Evolutionary conservation across 2,113 vertebrate species (phyloP), one percentile per base, ranked within the genome.

Genomic region (Colistium nudipinnis): DNA sequence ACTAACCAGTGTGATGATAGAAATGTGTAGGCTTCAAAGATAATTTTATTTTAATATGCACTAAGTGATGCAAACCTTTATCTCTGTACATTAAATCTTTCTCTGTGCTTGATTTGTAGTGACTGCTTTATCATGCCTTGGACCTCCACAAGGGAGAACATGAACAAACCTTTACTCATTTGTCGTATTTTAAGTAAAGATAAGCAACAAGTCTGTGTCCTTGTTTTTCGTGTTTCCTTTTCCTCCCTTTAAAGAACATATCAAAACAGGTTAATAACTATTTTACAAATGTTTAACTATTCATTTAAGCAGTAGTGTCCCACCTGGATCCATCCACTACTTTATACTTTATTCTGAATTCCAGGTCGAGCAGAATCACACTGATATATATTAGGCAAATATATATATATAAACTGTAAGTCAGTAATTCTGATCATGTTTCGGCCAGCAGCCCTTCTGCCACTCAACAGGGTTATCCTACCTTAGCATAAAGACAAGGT

Each of bases 181-280:
- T 66, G 74, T 69, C 84, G 65, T 80, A 28, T 80, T 78, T 66
- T 67, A 66, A 84, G 78, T 80, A 82, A 86, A 88, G 55, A 66
- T 51, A 49, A 83, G 52, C 61, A 68, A 52, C 5, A 11, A 63
- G 59, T 77, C 51, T 66, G 57, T 78, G 80, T 67, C 72, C 65
- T 65, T 74, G 62, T 65, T 54, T 63, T 75, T 55, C 1, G 63
- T 1, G 3, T 20, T 44, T 73, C 43, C 47, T 75, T 78, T 63
- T 64, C 45, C 28, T 52, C 22, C 44, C 62, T 59, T 48, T 38
- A 9, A 27, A 31, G 39, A 1, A n/a, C n/a, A n/a, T n/a, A n/a
- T n/a, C n/a, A n/a, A n/a, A n/a, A n/a, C n/a, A n/a, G n/a, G n/a
- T n/a, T n/a, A n/a, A n/a, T n/a, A n/a, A n/a, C n/a, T n/a, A n/a